Base-by-base conservation (phyloP, 2,888 invertebrate species). In the Drosophila longiperda region DNA sequence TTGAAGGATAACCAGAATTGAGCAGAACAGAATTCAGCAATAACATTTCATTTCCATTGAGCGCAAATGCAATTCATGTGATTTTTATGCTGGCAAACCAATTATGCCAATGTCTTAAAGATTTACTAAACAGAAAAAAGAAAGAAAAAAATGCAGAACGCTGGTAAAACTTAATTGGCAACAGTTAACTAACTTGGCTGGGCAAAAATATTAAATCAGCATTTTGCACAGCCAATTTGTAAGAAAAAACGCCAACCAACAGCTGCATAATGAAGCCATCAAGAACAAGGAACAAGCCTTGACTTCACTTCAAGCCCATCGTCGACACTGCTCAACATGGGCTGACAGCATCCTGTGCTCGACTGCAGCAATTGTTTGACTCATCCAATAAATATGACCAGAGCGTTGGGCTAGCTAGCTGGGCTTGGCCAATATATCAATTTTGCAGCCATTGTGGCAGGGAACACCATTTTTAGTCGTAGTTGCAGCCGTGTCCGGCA, bases 201-300 rank as follows among this genome's bases (percentile, higher is more conserved):
- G n/a, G 65, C 73, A 77, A 74, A 87, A 89, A 87, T 87, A 87
- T 87, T 78, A 89, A 87, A 83, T 89, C 90, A 87, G 81, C 84
- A 81, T 81, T 81, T 74, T 72, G 81, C 81, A 77, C 81, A 81
- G 87, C 84, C 87, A 87, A 87, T 87, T 87, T 87, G 87, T 87
- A 89, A 64, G 82, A 77, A 83, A 78, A 87, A 83, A 81, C 81
- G 81, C 87, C 58, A 67, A 64, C 50, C 20, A 54, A 63, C 45
- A 60, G 76, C 89, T 90, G 90, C 89, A 87, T 87, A 87, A 87
- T 87, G 84, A 87, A 87, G 87, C 74, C 89, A 87, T 87, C 90
- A 90, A 89, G 63, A 15, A 26, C 26, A 26, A 26, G 54, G 63
- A 69, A 57, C 68, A 26, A 67, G 59, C 12, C 48, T 53, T 33